Conservation (phyloP, 2,888 invertebrate species). For the Calameuta pallipes region DNA sequence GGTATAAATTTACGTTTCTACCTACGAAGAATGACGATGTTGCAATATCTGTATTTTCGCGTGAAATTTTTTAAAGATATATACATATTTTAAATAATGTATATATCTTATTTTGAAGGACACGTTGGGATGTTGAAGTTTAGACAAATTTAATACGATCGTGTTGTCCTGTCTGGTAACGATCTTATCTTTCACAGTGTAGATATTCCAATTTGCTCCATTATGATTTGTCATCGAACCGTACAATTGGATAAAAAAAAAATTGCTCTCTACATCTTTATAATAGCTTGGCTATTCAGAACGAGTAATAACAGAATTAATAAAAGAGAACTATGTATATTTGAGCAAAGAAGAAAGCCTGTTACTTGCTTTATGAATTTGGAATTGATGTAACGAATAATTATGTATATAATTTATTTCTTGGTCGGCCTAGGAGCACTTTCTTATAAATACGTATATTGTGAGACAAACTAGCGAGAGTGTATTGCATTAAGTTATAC, state of each 20-base stretch:
- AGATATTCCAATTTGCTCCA: not conserved
- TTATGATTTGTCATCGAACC: not conserved
- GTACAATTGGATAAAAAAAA: not conserved
- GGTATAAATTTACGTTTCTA: not conserved
- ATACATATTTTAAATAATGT: not conserved
- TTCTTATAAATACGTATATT: not conserved
- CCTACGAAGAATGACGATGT: not conserved
- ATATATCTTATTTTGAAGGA: not conserved
- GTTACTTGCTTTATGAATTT: not conserved
- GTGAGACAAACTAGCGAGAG: not conserved
- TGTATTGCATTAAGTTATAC: not conserved
- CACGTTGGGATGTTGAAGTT: not conserved
- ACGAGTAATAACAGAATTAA: not conserved
- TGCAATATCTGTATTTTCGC: not conserved
- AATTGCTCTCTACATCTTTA: not conserved
- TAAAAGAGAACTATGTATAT: not conserved
- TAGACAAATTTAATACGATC: not conserved
- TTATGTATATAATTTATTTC: not conserved
- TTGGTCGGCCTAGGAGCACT: not conserved
- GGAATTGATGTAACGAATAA: not conserved
- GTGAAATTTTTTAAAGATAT: not conserved
- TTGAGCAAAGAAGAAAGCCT: not conserved
- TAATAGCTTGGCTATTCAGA: not conserved
- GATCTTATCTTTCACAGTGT: not conserved
- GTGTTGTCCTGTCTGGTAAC: not conserved